These are phyloP conservation scores for Armadillidium nasatum DNA, from an alignment of 1,140 invertebrate species.

Conservation along the genomic window DNA sequence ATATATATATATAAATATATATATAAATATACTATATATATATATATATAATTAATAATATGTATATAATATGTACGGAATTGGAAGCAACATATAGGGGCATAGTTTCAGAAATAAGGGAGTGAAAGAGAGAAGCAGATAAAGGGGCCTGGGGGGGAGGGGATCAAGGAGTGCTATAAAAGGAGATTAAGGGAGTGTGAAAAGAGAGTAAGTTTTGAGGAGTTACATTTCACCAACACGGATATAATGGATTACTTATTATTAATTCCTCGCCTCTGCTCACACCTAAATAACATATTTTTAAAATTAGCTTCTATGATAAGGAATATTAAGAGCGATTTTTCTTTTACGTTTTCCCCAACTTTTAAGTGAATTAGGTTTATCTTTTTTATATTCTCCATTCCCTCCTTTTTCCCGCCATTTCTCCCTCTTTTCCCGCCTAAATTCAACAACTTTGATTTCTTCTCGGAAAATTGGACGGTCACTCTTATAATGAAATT, in stretches of 20 bases:
- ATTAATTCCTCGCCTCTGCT: background rate
- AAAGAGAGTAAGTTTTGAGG: slow-evolving; percentile 7
- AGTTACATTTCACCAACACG: slow-evolving; percentile 4
- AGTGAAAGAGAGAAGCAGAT: too few relatives aligned
- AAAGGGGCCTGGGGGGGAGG: too few relatives aligned
- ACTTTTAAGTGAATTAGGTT: background rate
- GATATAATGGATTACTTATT: slow-evolving; percentile 8
- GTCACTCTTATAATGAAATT: slow-evolving; percentile 4
- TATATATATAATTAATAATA: too few relatives aligned
- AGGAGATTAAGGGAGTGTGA: background rate
- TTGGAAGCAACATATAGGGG: too few relatives aligned
- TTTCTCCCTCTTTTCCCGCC: background rate
- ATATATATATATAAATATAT: too few relatives aligned
- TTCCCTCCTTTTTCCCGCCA: background rate
- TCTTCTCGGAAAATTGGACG: background rate
- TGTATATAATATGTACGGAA: too few relatives aligned
- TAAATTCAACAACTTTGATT: slow-evolving; percentile 6
- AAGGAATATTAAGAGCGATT: background rate
- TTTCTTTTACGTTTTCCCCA: background rate
- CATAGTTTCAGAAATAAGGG: too few relatives aligned
- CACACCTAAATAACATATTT: background rate
- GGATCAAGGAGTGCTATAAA: too few relatives aligned
- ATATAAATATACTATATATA: too few relatives aligned
- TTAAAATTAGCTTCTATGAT: background rate
- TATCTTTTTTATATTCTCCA: background rate